These are phyloP conservation scores for Orestias chungarensis DNA, from an alignment of 2,797 vertebrate genomes.

Conservation along the genomic window DNA sequence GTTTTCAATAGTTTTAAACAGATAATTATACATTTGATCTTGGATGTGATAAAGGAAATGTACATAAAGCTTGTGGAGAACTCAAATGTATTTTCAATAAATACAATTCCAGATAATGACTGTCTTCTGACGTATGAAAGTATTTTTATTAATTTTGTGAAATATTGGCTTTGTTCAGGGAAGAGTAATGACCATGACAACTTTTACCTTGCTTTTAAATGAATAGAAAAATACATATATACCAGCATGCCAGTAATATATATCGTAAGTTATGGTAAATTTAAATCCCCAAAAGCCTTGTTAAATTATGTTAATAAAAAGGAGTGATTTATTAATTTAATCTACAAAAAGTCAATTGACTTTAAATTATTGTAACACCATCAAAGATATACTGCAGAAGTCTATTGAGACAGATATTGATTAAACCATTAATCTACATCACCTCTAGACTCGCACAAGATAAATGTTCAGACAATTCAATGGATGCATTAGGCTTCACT, in stretches of 20 bases:
- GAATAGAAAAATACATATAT: neutral
- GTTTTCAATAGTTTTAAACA: too few species aligned
- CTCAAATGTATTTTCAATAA: too few species aligned
- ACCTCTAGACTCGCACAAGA: conserved; percentile 23
- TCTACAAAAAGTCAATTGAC: conserved; percentile 19
- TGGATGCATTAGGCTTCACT: conserved; percentile 35
- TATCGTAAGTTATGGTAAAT: neutral
- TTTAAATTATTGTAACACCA: conserved; percentile 16
- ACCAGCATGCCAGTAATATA: neutral
- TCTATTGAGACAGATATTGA: conserved; percentile 38
- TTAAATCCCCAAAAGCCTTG: neutral
- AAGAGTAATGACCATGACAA: too few species aligned
- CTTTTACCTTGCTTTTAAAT: too few species aligned
- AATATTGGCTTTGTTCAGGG: too few species aligned
- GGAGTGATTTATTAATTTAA: conserved; percentile 22
- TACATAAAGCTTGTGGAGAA: too few species aligned
- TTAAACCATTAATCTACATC: conserved; percentile 43
- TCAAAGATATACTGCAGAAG: conserved; percentile 23
- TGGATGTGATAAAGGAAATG: too few species aligned
- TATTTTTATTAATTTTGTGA: too few species aligned
- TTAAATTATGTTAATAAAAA: neutral
- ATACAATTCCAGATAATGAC: too few species aligned
- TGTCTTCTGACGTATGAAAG: too few species aligned
- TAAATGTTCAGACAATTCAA: conserved; percentile 29
- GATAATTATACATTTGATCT: too few species aligned